Conservation (phyloP, 2,888 invertebrate species). For the Pachymerium ferrugineum region DNA sequence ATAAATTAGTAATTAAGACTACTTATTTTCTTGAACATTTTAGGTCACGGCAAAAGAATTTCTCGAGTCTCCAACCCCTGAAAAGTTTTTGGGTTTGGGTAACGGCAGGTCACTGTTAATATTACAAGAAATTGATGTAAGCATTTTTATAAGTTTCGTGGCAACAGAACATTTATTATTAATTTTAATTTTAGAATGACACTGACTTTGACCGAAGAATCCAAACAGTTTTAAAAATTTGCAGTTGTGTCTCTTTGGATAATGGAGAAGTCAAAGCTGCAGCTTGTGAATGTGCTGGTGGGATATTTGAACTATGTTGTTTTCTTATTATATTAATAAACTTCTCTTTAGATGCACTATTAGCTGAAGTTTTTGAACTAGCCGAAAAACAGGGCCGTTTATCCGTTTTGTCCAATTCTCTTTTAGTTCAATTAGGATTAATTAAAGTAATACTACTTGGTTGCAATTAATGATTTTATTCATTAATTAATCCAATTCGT, state of each 20-base stretch:
- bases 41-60: conserved; percentile 50
- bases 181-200: background rate
- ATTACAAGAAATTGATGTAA: conserved; percentile 52
- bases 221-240: background rate
- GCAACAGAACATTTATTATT: background rate
- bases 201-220: background rate
- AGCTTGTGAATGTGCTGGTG: conserved; percentile 34
- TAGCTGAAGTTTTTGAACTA: conserved; percentile 54
- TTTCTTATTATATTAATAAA: background rate
- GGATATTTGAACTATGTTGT: background rate
- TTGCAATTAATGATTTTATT: background rate
- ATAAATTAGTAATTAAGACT: background rate
- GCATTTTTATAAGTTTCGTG: conserved; percentile 46
- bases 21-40: background rate
- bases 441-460: conserved; percentile 59
- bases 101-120: conserved; percentile 54
- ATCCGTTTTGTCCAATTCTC: conserved; percentile 58
- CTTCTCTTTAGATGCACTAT: conserved; percentile 49
- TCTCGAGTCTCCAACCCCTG: conserved; percentile 50
- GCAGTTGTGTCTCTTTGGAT: background rate
- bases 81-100: conserved; percentile 52
- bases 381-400: conserved; percentile 51
- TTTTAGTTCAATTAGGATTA: conserved; percentile 62
- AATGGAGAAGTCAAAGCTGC: background rate
- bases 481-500: background rate